Evolutionary conservation across 2,113 vertebrate species (phyloP), one percentile per base, ranked within the genome.

Genomic region (Pelecanoides urinatrix): DNA sequence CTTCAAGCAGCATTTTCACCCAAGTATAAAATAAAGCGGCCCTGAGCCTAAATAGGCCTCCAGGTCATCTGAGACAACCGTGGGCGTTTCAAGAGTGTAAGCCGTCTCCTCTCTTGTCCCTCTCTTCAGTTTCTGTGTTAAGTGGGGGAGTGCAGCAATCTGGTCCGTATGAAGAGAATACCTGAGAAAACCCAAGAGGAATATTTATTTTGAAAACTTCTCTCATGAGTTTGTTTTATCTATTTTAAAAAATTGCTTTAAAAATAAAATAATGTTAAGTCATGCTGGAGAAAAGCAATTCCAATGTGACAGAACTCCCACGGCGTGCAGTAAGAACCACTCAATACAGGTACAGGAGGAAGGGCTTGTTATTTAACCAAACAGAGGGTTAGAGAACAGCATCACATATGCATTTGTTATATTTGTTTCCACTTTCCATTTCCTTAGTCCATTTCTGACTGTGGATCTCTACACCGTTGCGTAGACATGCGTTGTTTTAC

Each of bases 231-330:
- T 89, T 70, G 22, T 59, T 92, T 95, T 59, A 84, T 66, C 22
- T 73, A 55, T 77, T 86, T 47, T 1, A 73, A 92, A 87, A 68
- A 52, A 36, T 8, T 16, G 5, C 29, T 94, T 94, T 70, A 63
- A 70, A 94, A 93, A 58, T 45, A 76, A 94, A 90, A 86, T 74
- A 75, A 67, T 38, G 16, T 65, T 92, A 85, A 92, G 61, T 88
- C 40, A 21, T 80, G 17, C 78, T 86, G 56, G 47, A 82, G 66
- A 72, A 92, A 80, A 63, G n/a, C 27, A 80, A 68, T 93, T 93
- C 38, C 32, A 62, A 40, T 53, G 32, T 49, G 53, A 78, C 23
- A 86, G 82, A 86, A 63, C 44, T 86, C 63, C 77, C 68, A 40
- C 34, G 40, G 44, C 13, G 25, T 74, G 62, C 56, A 73, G 38